Percentiles rank a stretch among this genome's conserved stretches.
Evolutionary conservation across 1,140 invertebrate species (phyloP).

Genomic region (Dreissena polymorpha): DNA sequence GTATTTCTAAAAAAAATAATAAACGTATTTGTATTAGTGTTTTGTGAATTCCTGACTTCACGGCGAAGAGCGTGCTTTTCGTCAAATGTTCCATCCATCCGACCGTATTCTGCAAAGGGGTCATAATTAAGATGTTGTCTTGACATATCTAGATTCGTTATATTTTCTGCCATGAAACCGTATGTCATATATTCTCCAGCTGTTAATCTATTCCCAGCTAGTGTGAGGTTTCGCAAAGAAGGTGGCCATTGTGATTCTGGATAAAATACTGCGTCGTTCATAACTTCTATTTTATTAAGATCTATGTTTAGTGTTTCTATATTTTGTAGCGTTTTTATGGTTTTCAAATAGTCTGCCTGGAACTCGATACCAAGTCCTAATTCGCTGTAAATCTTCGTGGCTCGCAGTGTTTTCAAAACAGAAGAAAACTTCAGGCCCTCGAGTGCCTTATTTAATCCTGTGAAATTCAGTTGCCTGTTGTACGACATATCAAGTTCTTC

Average conservation of each 20-base stretch:
- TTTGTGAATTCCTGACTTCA: not conserved
- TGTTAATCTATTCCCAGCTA: conserved; percentile 38
- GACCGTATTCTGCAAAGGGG: conserved; percentile 5
- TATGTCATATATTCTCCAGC: conserved; percentile 2
- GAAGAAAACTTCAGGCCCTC: conserved; percentile 25
- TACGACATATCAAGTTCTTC: conserved; percentile 25
- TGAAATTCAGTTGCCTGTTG: conserved; percentile 30
- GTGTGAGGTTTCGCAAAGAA: not conserved
- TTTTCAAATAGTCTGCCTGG: not conserved
- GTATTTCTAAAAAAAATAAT: not conserved
- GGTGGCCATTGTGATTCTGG: not conserved
- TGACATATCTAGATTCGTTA: conserved; percentile 32
- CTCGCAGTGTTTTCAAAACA: conserved; percentile 16
- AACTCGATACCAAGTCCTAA: conserved; percentile 19
- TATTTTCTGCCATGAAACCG: not conserved
- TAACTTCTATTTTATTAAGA: conserved; percentile 48
- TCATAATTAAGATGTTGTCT: conserved; percentile 37
- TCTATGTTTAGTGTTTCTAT: conserved; percentile 27
- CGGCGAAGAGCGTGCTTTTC: not conserved
- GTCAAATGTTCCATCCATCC: not conserved
- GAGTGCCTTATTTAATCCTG: conserved; percentile 38
- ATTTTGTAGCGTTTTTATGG: conserved; percentile 23
- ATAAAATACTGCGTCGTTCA: conserved; percentile 23
- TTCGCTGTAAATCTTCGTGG: conserved; percentile 20
- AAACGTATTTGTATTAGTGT: not conserved